These are phyloP conservation scores for Acrocephalus arundinaceus DNA, from an alignment of 2,113 vertebrate genomes.

Conservation along the genomic window DNA sequence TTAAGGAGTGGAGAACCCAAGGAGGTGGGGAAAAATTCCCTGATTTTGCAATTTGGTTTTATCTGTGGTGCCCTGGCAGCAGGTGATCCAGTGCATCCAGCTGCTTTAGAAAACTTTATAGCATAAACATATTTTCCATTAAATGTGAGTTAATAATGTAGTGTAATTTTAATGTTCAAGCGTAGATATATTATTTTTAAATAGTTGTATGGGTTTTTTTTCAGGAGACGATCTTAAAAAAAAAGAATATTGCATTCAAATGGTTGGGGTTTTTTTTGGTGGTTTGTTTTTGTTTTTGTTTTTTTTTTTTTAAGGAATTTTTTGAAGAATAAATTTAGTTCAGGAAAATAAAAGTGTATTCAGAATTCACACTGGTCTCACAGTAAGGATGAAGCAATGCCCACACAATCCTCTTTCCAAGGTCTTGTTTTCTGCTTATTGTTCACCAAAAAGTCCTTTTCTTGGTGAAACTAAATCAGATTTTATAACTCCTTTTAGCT, in stretches of 20 bases:
- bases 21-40: not conserved
- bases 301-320: not conserved
- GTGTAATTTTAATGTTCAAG: not conserved
- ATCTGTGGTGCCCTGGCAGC: not conserved
- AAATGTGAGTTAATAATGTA: not conserved
- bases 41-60: not conserved
- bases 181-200: not conserved
- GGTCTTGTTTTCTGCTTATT: not conserved
- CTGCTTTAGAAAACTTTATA: not conserved
- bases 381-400: not conserved
- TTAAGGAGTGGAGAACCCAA: not conserved
- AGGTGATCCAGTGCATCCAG: not conserved
- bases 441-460: not conserved
- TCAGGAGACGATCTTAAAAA: rapidly evolving
- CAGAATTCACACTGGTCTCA: too few relatives aligned
- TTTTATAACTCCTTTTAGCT: not conserved
- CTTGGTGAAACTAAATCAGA: not conserved
- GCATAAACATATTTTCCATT: not conserved
- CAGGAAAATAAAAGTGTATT: not conserved
- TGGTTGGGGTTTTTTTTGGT: not conserved
- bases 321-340: not conserved
- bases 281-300: not conserved
- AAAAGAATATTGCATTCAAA: not conserved
- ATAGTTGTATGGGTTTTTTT: not conserved
- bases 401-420: not conserved